Evolutionary conservation across 2,797 vertebrate genomes (phyloP).

Genomic region (Vespertilio murinus): DNA sequence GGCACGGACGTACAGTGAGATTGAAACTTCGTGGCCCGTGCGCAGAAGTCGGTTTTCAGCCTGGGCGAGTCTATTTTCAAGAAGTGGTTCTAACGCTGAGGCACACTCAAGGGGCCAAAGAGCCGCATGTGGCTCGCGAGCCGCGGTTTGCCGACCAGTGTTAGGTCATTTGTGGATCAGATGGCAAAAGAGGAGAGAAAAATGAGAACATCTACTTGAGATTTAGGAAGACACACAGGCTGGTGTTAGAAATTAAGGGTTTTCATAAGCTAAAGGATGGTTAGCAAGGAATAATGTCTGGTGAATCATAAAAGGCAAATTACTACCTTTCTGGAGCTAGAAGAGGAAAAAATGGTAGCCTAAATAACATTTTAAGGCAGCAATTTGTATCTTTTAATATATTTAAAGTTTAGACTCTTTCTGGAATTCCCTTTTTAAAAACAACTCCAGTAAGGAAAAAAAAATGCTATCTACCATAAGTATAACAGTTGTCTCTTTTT

Average conservation of each 20-base stretch:
- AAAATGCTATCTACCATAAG: not conserved
- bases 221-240: not conserved
- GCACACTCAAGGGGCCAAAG: too few relatives aligned
- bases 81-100: too few relatives aligned
- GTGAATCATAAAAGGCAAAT: slow-evolving; percentile 1
- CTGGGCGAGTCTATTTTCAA: too few relatives aligned
- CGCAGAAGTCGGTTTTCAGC: too few relatives aligned
- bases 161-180: not conserved
- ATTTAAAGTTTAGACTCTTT: slow-evolving; percentile 53
- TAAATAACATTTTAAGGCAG: slow-evolving; percentile 56
- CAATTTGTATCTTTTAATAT: slow-evolving; percentile 38
- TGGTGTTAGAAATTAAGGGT: not conserved
- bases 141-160: not conserved
- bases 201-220: not conserved
- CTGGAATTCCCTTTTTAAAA: slow-evolving; percentile 51
- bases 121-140: too few relatives aligned
- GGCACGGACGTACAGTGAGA: too few relatives aligned
- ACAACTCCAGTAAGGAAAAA: not conserved
- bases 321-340: not conserved
- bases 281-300: not conserved
- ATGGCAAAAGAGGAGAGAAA: not conserved
- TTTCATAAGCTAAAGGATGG: not conserved
- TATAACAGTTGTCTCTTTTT: slow-evolving; percentile 10
- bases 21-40: too few relatives aligned
- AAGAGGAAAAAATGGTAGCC: not conserved